Evolutionary conservation across 2,888 invertebrate species (phyloP), one percentile per base, ranked within the genome.

Genomic region (Lasioglossum malachurum): DNA sequence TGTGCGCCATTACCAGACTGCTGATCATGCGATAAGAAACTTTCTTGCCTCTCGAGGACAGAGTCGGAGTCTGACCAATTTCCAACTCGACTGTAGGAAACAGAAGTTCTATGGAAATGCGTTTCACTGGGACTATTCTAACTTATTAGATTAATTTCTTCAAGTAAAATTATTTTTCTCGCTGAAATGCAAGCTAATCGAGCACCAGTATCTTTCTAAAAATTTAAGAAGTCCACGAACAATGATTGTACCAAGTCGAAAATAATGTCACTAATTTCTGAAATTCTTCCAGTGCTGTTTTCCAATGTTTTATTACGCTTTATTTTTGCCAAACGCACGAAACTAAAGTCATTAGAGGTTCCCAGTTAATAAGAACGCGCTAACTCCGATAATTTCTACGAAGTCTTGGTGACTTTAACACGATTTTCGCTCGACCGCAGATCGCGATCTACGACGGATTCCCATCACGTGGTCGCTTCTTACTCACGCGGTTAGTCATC

Each of bases 401-500:
- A 14, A 27, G 60, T 8, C 27, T 27, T 0, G 27, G 1, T 14
- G 60, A 60, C 27, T 27, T 14, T 1, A 14, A 4, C 1, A 27
- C 27, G 60, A 27, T 60, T 4, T 60, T 12, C 27, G 27, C n/a
- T 27, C 12, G 57, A n/a, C 27, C 57, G 27, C 10, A 27, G 60
- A 79, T 71, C 5, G 31, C 72, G 31, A 82, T 75, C 49, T 71
- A 57, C 73, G 53, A 35, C 64, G 31, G 60, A 64, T 90, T 88
- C 83, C 35, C 60, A 78, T 79, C 90, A 84, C 88, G 84, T 60
- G 77, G 73, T 75, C 23, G 57, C 75, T 75, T 67, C 84, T 88
- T 86, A 75, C 82, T 90, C 78, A 81, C 81, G 23, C 79, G 79
- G 57, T 89, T 89, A 88, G 88, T 90, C 88, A 90, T 84, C 82